Conservation (phyloP, 2,113 vertebrate genomes). For the Helogale parvula region DNA sequence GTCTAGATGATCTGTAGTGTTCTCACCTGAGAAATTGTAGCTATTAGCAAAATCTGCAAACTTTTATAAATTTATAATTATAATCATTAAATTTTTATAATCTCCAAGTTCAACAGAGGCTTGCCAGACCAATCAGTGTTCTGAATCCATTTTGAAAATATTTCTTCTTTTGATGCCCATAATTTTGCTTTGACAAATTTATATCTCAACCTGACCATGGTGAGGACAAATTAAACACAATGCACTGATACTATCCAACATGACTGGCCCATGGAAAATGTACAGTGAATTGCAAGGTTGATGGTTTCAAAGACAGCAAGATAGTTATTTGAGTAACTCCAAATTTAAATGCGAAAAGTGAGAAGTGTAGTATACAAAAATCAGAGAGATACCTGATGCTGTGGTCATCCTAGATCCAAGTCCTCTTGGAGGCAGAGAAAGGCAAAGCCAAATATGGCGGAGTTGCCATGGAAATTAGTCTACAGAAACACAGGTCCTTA, state of each 20-base stretch:
- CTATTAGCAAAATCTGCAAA: not conserved
- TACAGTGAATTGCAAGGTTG: not conserved
- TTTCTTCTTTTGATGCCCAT: not conserved
- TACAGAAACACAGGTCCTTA: not conserved
- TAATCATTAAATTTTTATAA: not conserved
- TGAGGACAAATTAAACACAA: not conserved
- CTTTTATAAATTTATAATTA: not conserved
- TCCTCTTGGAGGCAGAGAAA: not conserved
- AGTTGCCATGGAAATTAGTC: not conserved
- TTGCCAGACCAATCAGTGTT: not conserved
- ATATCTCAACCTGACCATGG: not conserved
- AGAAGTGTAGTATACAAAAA: not conserved
- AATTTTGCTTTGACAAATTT: not conserved
- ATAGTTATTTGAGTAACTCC: not conserved
- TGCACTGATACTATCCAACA: not conserved
- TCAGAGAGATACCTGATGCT: not conserved
- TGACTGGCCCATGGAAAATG: not conserved
- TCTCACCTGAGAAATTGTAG: constrained; percentile 20
- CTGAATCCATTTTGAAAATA: not conserved
- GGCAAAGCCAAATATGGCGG: not conserved
- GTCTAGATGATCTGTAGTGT: not conserved
- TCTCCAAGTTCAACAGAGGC: not conserved
- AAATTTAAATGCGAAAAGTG: not conserved
- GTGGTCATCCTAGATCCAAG: not conserved
- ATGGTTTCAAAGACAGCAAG: not conserved